Percentiles rank a stretch among this genome's conserved stretches.
Conservation (phyloP, 1,140 invertebrate species). For the Diorhabda carinulata region DNA sequence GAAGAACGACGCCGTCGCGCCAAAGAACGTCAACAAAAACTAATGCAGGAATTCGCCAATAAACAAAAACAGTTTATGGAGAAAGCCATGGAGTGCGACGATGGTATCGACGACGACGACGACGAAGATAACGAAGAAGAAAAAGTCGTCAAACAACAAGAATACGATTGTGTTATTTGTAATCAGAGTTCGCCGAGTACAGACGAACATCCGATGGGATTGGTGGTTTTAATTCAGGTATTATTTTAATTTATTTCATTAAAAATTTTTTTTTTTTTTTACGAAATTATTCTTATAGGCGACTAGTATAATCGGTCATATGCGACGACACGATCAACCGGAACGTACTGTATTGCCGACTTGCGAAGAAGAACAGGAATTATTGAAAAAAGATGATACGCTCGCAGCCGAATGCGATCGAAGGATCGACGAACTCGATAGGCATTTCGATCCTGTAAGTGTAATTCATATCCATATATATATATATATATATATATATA, state of each 20-base stretch:
- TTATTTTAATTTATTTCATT: not conserved
- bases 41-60: conserved; percentile 90
- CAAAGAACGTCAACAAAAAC: conserved; percentile 81
- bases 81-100: conserved; percentile 68
- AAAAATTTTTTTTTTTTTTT: not conserved
- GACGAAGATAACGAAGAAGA: conserved; percentile 40
- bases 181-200: conserved; percentile 83
- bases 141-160: conserved; percentile 62
- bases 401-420: conserved; percentile 64
- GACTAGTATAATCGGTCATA: conserved; percentile 76
- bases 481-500: not conserved
- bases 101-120: conserved; percentile 23
- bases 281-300: conserved; percentile 45
- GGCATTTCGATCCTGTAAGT: conserved; percentile 70
- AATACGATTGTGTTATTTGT: conserved; percentile 96
- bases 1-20: conserved; percentile 79
- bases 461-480: conserved; percentile 5
- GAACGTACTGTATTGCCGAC: conserved; percentile 63
- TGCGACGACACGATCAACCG: conserved; percentile 53
- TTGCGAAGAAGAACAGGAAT: conserved; percentile 46
- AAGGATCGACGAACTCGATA: conserved; percentile 64
- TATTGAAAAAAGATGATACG: conserved; percentile 53
- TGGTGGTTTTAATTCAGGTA: conserved; percentile 79
- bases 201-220: conserved; percentile 81
- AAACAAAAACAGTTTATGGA: conserved; percentile 91